These are phyloP conservation scores for Idaea aversata DNA, from an alignment of 2,888 invertebrate genomes.

Conservation along the genomic window DNA sequence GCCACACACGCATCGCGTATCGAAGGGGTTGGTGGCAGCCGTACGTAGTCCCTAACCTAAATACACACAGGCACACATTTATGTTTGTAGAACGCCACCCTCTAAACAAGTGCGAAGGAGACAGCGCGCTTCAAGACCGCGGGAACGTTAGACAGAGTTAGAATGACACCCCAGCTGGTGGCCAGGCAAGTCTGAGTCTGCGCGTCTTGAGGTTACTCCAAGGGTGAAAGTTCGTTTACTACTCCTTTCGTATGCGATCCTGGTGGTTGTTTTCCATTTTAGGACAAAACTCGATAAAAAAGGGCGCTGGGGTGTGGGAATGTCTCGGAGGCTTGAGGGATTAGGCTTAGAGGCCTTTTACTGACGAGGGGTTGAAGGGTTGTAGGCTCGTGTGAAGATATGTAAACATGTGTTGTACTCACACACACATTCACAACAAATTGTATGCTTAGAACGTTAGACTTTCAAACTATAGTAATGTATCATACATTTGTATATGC, in stretches of 20 bases:
- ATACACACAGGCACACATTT: slow-evolving; percentile 52
- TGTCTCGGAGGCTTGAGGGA: slow-evolving; percentile 35
- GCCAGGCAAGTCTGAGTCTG: slow-evolving; percentile 62
- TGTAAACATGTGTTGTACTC: slow-evolving; percentile 22
- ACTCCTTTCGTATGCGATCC: slow-evolving; percentile 54
- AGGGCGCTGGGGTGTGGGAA: slow-evolving; percentile 59
- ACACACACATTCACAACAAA: slow-evolving; percentile 10
- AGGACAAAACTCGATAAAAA: slow-evolving; percentile 80
- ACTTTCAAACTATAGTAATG: neutral
- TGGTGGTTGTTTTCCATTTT: slow-evolving; percentile 80
- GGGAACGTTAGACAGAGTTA: slow-evolving; percentile 65
- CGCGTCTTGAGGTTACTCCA: slow-evolving; percentile 67
- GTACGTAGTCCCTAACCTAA: slow-evolving; percentile 56
- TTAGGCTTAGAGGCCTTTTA: slow-evolving; percentile 35
- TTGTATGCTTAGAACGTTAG: slow-evolving; percentile 31
- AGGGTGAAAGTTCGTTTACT: slow-evolving; percentile 66
- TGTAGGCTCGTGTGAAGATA: slow-evolving; percentile 33
- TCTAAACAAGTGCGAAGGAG: slow-evolving; percentile 59
- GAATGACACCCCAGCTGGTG: slow-evolving; percentile 50
- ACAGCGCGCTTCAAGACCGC: slow-evolving; percentile 30
- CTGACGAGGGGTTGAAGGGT: slow-evolving; percentile 51
- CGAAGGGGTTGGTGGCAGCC: slow-evolving; percentile 65
- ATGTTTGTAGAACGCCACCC: slow-evolving; percentile 46
- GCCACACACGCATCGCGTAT: slow-evolving; percentile 66
- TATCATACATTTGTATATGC: neutral